These are phyloP conservation scores for Hololepta plana DNA, from an alignment of 2,888 invertebrate genomes.

Conservation along the genomic window DNA sequence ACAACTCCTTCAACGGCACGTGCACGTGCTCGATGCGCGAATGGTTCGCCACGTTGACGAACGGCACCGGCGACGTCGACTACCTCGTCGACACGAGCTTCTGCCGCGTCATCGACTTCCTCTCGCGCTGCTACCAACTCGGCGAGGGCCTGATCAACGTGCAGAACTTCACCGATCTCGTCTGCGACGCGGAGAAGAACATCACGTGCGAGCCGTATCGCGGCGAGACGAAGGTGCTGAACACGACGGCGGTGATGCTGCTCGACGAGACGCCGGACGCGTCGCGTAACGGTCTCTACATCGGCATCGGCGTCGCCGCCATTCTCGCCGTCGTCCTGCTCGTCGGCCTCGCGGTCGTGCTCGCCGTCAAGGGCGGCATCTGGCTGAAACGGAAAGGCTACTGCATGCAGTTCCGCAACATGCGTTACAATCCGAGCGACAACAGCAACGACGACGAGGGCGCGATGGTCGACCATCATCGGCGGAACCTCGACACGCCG, in stretches of 20 bases:
- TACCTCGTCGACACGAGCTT: constrained; percentile 37
- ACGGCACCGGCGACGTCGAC: constrained; percentile 23
- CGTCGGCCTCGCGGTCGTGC: constrained; percentile 34
- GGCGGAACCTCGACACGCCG: constrained; percentile 24
- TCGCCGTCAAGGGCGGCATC: constrained; percentile 33
- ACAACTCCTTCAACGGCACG: constrained; percentile 42
- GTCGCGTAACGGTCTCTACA: constrained; percentile 5
- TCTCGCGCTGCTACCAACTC: constrained; percentile 46
- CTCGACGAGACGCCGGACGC: constrained; percentile 11
- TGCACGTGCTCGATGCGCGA: constrained; percentile 43
- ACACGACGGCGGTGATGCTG: constrained; percentile 20
- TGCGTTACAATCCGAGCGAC: constrained; percentile 35
- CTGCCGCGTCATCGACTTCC: constrained; percentile 37
- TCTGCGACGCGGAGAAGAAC: constrained; percentile 35
- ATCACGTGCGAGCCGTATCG: constrained; percentile 39
- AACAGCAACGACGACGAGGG: constrained; percentile 33
- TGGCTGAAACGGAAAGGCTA: constrained; percentile 40
- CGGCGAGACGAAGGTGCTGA: constrained; percentile 22
- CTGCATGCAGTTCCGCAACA: constrained; percentile 28
- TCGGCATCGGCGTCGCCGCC: constrained; percentile 8
- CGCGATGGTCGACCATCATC: constrained; percentile 22
- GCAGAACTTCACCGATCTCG: constrained; percentile 38
- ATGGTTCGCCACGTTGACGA: constrained; percentile 35
- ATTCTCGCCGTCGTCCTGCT: constrained; percentile 22
- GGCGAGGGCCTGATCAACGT: constrained; percentile 43